Percentiles rank a stretch among this genome's conserved stretches.
phyloP scores from a whole-genome alignment of 2,888 invertebrate species.

The Hypsopygia costalis region DNA sequence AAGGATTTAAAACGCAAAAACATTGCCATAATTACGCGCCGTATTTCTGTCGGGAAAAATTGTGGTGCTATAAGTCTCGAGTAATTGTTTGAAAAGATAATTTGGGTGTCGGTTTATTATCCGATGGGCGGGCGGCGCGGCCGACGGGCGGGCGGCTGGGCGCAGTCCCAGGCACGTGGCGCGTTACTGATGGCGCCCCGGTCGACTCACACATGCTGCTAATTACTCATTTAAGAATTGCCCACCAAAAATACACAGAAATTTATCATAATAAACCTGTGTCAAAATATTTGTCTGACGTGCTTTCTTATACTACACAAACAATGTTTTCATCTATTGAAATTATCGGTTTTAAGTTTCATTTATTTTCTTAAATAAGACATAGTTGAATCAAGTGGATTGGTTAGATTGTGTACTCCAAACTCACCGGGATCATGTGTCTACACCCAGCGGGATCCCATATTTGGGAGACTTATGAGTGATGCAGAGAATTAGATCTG shows the following conservation, averaged over 20 bases:
- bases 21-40: slow-evolving; percentile 36
- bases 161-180: slow-evolving; percentile 49
- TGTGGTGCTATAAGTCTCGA: slow-evolving; percentile 55
- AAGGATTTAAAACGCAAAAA: slow-evolving; percentile 31
- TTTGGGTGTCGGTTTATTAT: slow-evolving; percentile 65
- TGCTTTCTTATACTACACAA: background rate
- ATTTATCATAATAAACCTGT: background rate
- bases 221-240: slow-evolving; percentile 56
- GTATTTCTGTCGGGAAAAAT: slow-evolving; percentile 38
- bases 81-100: slow-evolving; percentile 74
- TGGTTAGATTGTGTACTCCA: too few species aligned
- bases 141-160: slow-evolving; percentile 9
- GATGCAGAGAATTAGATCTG: too few species aligned
- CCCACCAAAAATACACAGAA: slow-evolving; percentile 14
- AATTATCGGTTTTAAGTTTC: too few species aligned
- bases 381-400: too few species aligned
- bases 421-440: too few species aligned
- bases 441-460: too few species aligned
- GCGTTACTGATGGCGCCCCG: slow-evolving; percentile 51
- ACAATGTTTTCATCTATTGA: too few species aligned
- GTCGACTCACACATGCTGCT: slow-evolving; percentile 57
- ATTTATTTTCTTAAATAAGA: too few species aligned
- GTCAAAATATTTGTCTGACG: background rate
- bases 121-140: slow-evolving; percentile 32
- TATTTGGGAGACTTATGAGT: too few species aligned